A percentile compares a stretch with the other conserved stretches of the same genome.
Evolutionary conservation across 1,140 invertebrate genomes (phyloP).

Genomic region (Latrodectus geometricus): DNA sequence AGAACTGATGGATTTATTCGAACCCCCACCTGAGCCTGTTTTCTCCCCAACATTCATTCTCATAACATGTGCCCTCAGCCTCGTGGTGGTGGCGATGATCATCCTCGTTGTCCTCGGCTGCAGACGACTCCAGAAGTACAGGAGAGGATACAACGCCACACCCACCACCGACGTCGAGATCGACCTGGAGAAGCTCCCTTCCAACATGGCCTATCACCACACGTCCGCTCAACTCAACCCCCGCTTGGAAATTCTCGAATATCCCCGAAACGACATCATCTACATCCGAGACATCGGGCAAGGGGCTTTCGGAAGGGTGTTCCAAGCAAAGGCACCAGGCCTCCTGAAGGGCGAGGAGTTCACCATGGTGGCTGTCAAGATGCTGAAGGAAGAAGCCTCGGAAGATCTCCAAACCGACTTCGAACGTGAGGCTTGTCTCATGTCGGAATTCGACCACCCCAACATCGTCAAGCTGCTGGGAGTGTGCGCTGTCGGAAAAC

Average conservation of each 20-base stretch:
- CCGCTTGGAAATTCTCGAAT: slow-evolving; percentile 92
- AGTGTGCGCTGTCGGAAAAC: slow-evolving; percentile 89
- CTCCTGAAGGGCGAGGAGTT: slow-evolving; percentile 87
- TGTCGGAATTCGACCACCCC: slow-evolving; percentile 93
- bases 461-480: slow-evolving; percentile 92
- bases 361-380: slow-evolving; percentile 95
- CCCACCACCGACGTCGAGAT: slow-evolving; percentile 77
- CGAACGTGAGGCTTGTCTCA: slow-evolving; percentile 90
- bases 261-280: slow-evolving; percentile 95
- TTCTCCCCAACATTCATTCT: slow-evolving; percentile 82
- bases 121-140: slow-evolving; percentile 65
- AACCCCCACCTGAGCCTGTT: slow-evolving; percentile 69
- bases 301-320: slow-evolving; percentile 95
- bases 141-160: slow-evolving; percentile 77
- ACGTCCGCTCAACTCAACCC: slow-evolving; percentile 87
- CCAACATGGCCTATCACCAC: slow-evolving; percentile 87
- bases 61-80: slow-evolving; percentile 73
- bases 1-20: slow-evolving; percentile 59
- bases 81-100: slow-evolving; percentile 49
- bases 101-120: slow-evolving; percentile 36
- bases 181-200: slow-evolving; percentile 88
- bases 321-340: slow-evolving; percentile 90
- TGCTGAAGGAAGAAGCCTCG: slow-evolving; percentile 95
- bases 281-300: slow-evolving; percentile 93
- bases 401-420: slow-evolving; percentile 94